Conservation (phyloP, 2,113 vertebrate genomes). For the Corynorhinus townsendii region DNA sequence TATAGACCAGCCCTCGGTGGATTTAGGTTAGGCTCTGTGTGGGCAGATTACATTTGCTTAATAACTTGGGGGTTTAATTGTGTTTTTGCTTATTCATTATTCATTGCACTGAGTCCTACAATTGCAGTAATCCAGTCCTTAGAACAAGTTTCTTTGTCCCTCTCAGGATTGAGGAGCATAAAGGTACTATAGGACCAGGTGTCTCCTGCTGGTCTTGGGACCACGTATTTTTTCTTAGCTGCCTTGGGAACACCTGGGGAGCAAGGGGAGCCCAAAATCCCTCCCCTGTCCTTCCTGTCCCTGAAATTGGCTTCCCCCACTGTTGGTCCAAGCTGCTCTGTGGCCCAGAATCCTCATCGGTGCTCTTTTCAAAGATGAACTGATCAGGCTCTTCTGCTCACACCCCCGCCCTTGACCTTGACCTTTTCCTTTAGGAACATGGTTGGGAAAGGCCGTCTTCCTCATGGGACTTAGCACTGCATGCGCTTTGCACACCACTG, state of each 20-base stretch:
- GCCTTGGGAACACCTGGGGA: not conserved
- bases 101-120: not conserved
- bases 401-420: not conserved
- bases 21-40: not conserved
- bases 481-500: fast-evolving
- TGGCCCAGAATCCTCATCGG: not conserved
- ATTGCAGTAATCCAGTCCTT: not conserved
- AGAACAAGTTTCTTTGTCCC: not conserved
- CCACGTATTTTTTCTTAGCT: not conserved
- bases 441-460: not conserved
- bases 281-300: not conserved
- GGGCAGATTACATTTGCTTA: not conserved
- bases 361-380: not conserved
- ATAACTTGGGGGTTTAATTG: constrained; percentile 7
- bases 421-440: not conserved
- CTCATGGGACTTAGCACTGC: too few relatives aligned
- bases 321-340: too few relatives aligned
- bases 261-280: not conserved
- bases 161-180: not conserved
- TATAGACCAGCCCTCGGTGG: not conserved
- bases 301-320: too few relatives aligned
- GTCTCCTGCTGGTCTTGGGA: not conserved
- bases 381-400: not conserved
- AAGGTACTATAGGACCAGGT: not conserved
- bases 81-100: not conserved